Evolutionary conservation across 1,140 invertebrate species (phyloP).

Genomic region (Campoletis sonorensis): DNA sequence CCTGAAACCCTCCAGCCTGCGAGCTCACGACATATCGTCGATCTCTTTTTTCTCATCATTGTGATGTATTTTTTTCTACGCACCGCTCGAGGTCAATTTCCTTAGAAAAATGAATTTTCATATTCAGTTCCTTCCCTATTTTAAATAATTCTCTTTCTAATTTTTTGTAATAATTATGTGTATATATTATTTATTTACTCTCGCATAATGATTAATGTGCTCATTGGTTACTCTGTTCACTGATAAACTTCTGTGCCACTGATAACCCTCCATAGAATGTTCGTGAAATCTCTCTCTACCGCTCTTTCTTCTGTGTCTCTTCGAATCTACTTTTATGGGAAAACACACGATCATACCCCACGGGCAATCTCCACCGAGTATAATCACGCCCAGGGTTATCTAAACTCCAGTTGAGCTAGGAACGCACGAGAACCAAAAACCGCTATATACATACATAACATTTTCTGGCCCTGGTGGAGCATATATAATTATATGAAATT

Average conservation of each 20-base stretch:
- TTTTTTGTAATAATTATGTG: background rate
- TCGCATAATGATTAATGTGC: background rate
- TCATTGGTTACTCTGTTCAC: too few species aligned
- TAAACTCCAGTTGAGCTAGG: background rate
- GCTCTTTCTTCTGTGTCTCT: background rate
- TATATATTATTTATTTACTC: too few species aligned
- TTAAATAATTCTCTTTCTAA: background rate
- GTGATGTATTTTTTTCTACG: constrained; percentile 11
- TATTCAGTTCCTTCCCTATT: background rate
- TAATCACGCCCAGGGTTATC: constrained; percentile 41
- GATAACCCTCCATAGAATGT: constrained; percentile 24
- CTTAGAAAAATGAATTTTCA: background rate
- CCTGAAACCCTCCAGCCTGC: constrained; percentile 18
- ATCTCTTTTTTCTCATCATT: background rate
- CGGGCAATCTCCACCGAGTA: constrained; percentile 32
- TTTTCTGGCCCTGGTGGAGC: too few species aligned
- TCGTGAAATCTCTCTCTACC: background rate
- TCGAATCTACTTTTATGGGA: constrained; percentile 42
- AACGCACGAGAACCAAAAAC: background rate
- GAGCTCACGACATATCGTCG: background rate
- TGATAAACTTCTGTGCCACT: too few species aligned
- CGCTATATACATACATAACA: background rate
- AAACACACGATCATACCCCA: constrained; percentile 40
- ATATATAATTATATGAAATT: constrained; percentile 24
- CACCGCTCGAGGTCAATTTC: background rate